Conservation (phyloP, 1,140 invertebrate species). For the Bradynema listronoti region DNA sequence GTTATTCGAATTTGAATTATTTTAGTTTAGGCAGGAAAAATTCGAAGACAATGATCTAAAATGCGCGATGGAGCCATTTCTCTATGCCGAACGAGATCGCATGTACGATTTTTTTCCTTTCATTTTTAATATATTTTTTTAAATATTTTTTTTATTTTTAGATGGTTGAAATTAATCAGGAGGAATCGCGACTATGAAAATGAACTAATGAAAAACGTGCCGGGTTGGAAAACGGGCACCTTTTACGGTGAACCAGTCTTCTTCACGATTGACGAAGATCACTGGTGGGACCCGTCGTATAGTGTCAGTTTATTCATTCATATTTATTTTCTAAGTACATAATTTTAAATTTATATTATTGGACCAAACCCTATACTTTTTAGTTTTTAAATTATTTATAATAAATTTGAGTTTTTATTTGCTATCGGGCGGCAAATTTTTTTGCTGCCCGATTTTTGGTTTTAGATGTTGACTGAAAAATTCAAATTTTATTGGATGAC, state of each 20-base stretch:
- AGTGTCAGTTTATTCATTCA: slow-evolving; percentile 17
- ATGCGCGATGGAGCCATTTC: slow-evolving; percentile 59
- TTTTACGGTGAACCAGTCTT: slow-evolving; percentile 60
- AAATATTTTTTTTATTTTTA: slow-evolving; percentile 30
- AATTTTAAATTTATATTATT: background rate
- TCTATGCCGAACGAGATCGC: slow-evolving; percentile 59
- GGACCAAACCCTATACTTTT: background rate
- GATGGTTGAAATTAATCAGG: slow-evolving; percentile 58
- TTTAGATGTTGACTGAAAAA: too few species aligned
- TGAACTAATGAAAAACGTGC: slow-evolving; percentile 61
- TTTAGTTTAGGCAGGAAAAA: slow-evolving; percentile 46
- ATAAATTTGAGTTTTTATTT: too few species aligned
- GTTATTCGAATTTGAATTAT: slow-evolving; percentile 4
- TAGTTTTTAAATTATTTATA: too few species aligned
- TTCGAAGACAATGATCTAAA: slow-evolving; percentile 59
- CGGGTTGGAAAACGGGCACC: slow-evolving; percentile 61
- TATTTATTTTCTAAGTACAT: background rate
- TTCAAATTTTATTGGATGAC: too few species aligned
- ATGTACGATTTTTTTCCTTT: slow-evolving; percentile 44
- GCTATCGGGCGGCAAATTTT: too few species aligned
- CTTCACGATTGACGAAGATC: slow-evolving; percentile 57
- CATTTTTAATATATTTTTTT: slow-evolving; percentile 9
- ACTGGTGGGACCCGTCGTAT: slow-evolving; percentile 55
- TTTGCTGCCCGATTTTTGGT: too few species aligned
- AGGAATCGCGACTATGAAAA: slow-evolving; percentile 60